phyloP scores from a whole-genome alignment of 2,113 vertebrate genomes.

The Ivindomyrus marchei region DNA sequence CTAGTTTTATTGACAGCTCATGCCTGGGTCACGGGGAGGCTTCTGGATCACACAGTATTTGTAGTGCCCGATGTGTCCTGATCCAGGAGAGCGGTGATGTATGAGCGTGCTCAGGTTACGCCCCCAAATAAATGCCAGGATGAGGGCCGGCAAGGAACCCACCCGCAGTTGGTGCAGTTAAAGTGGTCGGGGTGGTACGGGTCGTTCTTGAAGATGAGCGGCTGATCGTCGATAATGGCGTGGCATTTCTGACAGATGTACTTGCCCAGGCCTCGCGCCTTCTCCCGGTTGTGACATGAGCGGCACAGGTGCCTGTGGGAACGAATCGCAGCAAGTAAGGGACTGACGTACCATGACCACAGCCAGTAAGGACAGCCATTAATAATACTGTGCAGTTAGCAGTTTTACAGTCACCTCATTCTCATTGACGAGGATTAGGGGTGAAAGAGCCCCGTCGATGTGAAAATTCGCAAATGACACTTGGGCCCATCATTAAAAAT shows the following conservation, averaged over 20 bases:
- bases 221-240: constrained; percentile 89
- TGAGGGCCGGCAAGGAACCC: constrained; percentile 28
- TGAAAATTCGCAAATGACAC: neutral
- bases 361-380: neutral
- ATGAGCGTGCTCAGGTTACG: neutral
- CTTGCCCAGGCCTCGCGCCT: constrained; percentile 88
- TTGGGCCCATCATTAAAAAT: neutral
- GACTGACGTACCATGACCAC: neutral
- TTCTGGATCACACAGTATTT: neutral
- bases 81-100: neutral
- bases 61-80: neutral
- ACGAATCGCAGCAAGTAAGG: neutral
- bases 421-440: neutral
- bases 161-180: constrained; percentile 97
- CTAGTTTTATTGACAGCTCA: neutral
- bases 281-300: constrained; percentile 89
- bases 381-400: neutral
- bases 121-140: neutral
- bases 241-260: constrained; percentile 98
- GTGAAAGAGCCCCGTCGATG: neutral
- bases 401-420: neutral
- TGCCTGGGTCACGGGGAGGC: neutral
- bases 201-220: constrained; percentile 93
- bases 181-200: constrained; percentile 98
- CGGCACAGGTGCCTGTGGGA: constrained; percentile 84